Evolutionary conservation across 1,140 invertebrate genomes (phyloP).

Genomic region (Dufourea novaeangliae): DNA sequence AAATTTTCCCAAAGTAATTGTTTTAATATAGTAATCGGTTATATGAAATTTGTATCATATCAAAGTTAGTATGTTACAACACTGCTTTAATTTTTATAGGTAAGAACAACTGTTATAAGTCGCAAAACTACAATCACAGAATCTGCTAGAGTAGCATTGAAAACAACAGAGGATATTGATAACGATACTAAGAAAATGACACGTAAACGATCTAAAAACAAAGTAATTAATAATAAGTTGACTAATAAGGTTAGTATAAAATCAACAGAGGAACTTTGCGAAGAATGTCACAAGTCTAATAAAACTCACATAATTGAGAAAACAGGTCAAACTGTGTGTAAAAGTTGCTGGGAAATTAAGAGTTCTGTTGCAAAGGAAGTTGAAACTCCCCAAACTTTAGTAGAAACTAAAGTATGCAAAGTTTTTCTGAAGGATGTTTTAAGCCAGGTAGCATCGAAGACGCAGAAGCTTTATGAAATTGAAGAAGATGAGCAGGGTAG

Average conservation of each 20-base stretch:
- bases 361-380: conserved; percentile 53
- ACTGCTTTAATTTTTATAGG: conserved; percentile 51
- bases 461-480: conserved; percentile 51
- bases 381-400: conserved; percentile 5
- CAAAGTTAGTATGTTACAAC: neutral
- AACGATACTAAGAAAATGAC: conserved; percentile 49
- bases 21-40: neutral
- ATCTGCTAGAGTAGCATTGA: conserved; percentile 51
- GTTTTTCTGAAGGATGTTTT: conserved; percentile 76
- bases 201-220: neutral
- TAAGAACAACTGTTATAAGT: conserved; percentile 69
- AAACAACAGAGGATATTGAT: conserved; percentile 58
- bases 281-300: conserved; percentile 64
- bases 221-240: neutral
- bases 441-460: conserved; percentile 17
- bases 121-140: conserved; percentile 73
- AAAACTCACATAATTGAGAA: conserved; percentile 66
- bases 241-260: neutral
- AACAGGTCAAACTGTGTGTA: conserved; percentile 71
- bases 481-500: conserved; percentile 65
- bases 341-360: conserved; percentile 71
- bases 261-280: conserved; percentile 53
- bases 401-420: conserved; percentile 69
- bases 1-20: conserved; percentile 72
- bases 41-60: neutral